A percentile compares a stretch with the other conserved stretches of the same genome.
Evolutionary conservation across 2,797 vertebrate species (phyloP).

Genomic region (Pyrrhura leucotis): DNA sequence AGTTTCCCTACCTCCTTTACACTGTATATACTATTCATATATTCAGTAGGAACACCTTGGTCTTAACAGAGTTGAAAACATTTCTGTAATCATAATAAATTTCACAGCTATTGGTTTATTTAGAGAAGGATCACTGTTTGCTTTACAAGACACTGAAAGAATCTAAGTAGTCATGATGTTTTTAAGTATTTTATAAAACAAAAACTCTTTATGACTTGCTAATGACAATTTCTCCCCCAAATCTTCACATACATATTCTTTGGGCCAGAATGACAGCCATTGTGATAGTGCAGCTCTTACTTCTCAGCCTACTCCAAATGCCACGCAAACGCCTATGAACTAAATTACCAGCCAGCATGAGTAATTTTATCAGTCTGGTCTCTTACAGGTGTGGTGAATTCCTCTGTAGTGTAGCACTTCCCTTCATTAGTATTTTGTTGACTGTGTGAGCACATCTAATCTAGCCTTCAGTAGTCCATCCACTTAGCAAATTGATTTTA

Average conservation of each 20-base stretch:
- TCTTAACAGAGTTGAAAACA: not conserved
- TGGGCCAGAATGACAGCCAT: not conserved
- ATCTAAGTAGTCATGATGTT: not conserved
- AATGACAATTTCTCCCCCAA: not conserved
- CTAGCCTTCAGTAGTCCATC: not conserved
- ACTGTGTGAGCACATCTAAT: not conserved
- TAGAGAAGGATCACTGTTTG: not conserved
- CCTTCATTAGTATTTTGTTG: not conserved
- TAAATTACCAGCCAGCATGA: not conserved
- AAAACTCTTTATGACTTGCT: not conserved
- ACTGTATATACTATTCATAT: not conserved
- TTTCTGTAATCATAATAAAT: not conserved
- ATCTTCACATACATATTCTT: accelerated
- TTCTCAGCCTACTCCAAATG: not conserved
- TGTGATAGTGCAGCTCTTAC: not conserved
- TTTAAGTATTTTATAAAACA: not conserved
- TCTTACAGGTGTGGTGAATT: not conserved
- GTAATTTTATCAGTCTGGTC: not conserved
- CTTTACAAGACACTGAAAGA: not conserved
- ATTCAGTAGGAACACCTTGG: not conserved
- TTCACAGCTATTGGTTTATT: not conserved
- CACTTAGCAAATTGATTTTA: not conserved
- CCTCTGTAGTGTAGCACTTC: not conserved
- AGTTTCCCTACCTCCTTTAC: not conserved
- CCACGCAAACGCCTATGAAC: accelerated